Evolutionary conservation across 2,888 invertebrate genomes (phyloP).

Genomic region (Noctua pronuba): DNA sequence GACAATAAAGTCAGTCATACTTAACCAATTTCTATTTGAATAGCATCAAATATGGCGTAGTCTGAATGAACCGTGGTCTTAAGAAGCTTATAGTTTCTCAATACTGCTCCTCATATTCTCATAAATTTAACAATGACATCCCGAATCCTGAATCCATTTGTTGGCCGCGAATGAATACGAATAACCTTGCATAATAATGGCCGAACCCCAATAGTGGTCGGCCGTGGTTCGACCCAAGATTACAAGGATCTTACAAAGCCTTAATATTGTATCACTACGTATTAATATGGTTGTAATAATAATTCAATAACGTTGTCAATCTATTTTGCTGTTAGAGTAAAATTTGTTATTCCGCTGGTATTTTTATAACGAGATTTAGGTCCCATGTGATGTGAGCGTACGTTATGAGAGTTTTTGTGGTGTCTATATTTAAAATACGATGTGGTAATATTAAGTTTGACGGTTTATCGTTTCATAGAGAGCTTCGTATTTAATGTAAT

Average conservation of each 20-base stretch:
- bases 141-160: constrained; percentile 54
- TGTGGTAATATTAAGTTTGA: neutral
- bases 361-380: constrained; percentile 23
- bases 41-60: neutral
- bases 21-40: constrained; percentile 19
- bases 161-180: constrained; percentile 55
- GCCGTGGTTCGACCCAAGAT: constrained; percentile 41
- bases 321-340: constrained; percentile 17
- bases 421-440: neutral
- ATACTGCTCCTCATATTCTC: constrained; percentile 47
- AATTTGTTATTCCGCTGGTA: constrained; percentile 31
- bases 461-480: neutral
- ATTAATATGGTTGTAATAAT: constrained; percentile 53
- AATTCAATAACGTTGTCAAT: constrained; percentile 57
- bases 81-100: constrained; percentile 41
- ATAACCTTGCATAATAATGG: constrained; percentile 55
- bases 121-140: constrained; percentile 62
- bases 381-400: neutral
- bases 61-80: constrained; percentile 14
- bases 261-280: constrained; percentile 47
- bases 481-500: neutral
- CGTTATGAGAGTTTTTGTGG: neutral
- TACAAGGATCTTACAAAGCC: constrained; percentile 55
- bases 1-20: neutral
- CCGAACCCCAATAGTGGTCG: constrained; percentile 52